Evolutionary conservation across 2,113 vertebrate species (phyloP), one percentile per base, ranked within the genome.

Genomic region (Gadus chalcogrammus): DNA sequence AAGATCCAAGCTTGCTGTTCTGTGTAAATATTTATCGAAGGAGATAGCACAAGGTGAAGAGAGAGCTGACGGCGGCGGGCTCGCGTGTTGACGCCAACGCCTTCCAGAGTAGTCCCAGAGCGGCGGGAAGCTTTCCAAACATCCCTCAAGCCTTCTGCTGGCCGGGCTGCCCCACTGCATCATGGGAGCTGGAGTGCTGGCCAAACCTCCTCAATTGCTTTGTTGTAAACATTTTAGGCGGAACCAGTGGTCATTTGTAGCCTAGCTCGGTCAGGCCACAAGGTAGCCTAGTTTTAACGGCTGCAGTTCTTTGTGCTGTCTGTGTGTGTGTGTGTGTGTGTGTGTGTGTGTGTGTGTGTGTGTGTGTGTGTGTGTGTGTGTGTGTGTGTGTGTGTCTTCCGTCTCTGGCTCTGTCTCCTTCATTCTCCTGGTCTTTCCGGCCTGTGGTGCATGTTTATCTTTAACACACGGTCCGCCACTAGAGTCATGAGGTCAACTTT

Each of bases 361-460:
- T 62, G 9, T 62, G 20, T 62, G 17, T 60, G 4, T 62, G 20
- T 62, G 20, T 63, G 20, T 63, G 22, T 63, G 61, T 27, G 12
- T 27, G 9, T 28, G 24, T 63, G 20, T 63, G 61, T 61, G 42
- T 16, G 16, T n/a, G 16, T n/a, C 9, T 22, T 61, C n/a, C 22
- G 7, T 22, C 7, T 12, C 22, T 61, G 18, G 13, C 24, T 31
- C 62, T 35, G 3, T 64, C 27, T 64, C 62, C 35, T 22, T 64
- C 62, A n/a, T 15, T 17, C 15, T 18, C 53, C 53, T 17, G 17
- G 12, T 61, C 52, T 58, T 31, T 35, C 31, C 31, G 31, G 31
- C 31, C 31, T 48, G 42, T 48, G 42, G 42, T 48, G 9, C 11
- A 9, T 48, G 77, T 83, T 80, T 74, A 73, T 22, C 4, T 72